Evolutionary conservation across 2,113 vertebrate species (phyloP).

Genomic region (Chaetops frenatus): DNA sequence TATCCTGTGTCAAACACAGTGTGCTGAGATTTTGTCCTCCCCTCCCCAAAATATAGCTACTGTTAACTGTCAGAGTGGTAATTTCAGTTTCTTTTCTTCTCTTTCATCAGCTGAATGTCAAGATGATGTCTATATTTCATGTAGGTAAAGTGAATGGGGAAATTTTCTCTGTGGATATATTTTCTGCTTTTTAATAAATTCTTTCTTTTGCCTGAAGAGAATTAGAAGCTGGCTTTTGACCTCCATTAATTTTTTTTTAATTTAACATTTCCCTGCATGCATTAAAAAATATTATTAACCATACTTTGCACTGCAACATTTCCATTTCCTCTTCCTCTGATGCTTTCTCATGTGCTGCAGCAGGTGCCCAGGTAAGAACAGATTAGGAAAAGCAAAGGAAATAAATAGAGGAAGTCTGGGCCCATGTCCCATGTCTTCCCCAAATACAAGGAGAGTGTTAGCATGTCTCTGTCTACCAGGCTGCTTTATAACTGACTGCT

Average conservation of each 20-base stretch:
- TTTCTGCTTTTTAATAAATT: constrained; percentile 47
- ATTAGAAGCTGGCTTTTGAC: constrained; percentile 54
- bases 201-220: constrained; percentile 58
- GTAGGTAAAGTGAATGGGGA: background rate
- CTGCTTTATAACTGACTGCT: background rate
- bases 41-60: background rate
- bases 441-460: background rate
- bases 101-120: constrained; percentile 53
- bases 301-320: background rate
- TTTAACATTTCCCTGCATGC: constrained; percentile 35
- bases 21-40: background rate
- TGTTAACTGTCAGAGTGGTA: background rate
- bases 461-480: background rate
- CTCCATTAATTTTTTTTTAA: constrained; percentile 65
- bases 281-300: constrained; percentile 16
- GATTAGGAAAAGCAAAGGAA: background rate
- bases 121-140: constrained; percentile 59
- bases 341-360: background rate
- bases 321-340: constrained; percentile 9
- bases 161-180: constrained; percentile 14
- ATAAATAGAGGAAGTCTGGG: background rate
- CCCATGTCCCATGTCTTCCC: background rate
- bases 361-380: background rate
- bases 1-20: background rate
- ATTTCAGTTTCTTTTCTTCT: constrained; percentile 41